Conservation (phyloP, 2,888 invertebrate species). For the Phyllotreta cruciferae region DNA sequence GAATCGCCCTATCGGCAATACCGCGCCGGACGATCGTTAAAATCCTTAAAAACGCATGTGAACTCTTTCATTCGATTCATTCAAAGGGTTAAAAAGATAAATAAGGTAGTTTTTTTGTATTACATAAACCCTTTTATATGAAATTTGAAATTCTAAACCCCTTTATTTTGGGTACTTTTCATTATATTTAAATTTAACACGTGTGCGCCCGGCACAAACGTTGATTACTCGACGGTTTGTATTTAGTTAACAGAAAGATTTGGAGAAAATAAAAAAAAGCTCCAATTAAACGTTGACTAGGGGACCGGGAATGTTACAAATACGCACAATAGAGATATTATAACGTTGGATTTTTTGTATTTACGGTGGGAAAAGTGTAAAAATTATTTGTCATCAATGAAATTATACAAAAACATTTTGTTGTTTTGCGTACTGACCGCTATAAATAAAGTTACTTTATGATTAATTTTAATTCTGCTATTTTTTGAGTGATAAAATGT, state of each 20-base stretch:
- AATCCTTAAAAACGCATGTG: slow-evolving; percentile 44
- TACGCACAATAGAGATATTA: too few species aligned
- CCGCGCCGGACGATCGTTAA: slow-evolving; percentile 35
- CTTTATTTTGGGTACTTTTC: slow-evolving; percentile 54
- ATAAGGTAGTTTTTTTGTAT: slow-evolving; percentile 51
- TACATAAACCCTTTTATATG: slow-evolving; percentile 42
- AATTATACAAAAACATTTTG: too few species aligned
- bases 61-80: slow-evolving; percentile 43
- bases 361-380: too few species aligned
- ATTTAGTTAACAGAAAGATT: slow-evolving; percentile 23
- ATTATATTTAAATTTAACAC: slow-evolving; percentile 53
- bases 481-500: too few species aligned
- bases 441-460: too few species aligned
- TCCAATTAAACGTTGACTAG: too few species aligned
- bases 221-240: slow-evolving; percentile 31
- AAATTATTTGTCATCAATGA: too few species aligned
- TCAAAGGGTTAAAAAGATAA: slow-evolving; percentile 52
- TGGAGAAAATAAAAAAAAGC: too few species aligned
- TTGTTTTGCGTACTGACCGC: too few species aligned
- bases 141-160: slow-evolving; percentile 54
- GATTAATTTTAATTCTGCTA: too few species aligned
- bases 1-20: slow-evolving; percentile 27
- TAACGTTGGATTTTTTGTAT: too few species aligned
- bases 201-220: slow-evolving; percentile 36
- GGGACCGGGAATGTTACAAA: too few species aligned